These are phyloP conservation scores for Plebejus melissa DNA, from an alignment of 2,888 invertebrate species.

Conservation along the genomic window DNA sequence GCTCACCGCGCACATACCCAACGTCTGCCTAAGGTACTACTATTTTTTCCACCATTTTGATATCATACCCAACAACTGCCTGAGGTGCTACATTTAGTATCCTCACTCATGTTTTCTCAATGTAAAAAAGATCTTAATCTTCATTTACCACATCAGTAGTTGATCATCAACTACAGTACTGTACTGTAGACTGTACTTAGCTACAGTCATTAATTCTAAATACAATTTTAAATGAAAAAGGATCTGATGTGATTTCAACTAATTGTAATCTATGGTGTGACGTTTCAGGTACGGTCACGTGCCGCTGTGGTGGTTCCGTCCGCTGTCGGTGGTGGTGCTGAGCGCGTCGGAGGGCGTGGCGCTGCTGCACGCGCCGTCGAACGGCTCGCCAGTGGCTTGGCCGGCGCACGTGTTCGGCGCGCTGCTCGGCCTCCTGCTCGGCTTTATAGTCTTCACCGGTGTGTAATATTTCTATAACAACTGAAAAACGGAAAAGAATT, in stretches of 20 bases:
- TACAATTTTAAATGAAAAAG: no score
- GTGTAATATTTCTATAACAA: conserved; percentile 30
- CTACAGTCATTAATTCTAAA: background rate
- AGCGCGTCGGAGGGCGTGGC: conserved; percentile 76
- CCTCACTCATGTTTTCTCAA: no score
- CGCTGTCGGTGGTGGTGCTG: conserved; percentile 80
- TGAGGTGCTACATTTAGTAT: no score
- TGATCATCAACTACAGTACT: no score
- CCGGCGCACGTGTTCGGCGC: conserved; percentile 86
- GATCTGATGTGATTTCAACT: background rate
- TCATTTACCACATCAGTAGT: no score
- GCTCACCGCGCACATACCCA: conserved; percentile 91
- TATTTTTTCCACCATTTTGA: background rate
- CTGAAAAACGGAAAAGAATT: no score
- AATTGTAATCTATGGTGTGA: background rate
- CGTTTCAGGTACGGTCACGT: conserved; percentile 59
- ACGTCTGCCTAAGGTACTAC: conserved; percentile 82
- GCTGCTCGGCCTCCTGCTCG: conserved; percentile 81
- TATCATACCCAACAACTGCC: no score
- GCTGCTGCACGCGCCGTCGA: conserved; percentile 34
- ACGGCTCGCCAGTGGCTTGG: conserved; percentile 78
- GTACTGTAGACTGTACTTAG: no score
- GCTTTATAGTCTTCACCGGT: conserved; percentile 78
- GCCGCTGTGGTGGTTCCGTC: conserved; percentile 76
- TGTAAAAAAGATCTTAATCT: no score